phyloP scores from a whole-genome alignment of 2,113 vertebrate genomes.

The Lepus timidus region DNA sequence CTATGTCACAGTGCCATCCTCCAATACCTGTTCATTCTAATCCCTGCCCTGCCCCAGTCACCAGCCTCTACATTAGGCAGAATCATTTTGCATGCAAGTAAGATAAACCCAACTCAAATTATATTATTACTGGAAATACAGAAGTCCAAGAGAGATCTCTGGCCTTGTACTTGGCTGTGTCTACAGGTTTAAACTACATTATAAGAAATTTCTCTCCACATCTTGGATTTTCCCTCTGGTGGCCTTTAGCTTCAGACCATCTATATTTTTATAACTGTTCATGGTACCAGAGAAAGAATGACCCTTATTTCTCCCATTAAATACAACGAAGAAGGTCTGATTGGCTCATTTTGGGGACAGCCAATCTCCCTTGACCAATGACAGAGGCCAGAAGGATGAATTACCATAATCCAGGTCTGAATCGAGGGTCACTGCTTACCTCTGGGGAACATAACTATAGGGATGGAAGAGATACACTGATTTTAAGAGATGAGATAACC shows the following conservation, averaged over 20 bases:
- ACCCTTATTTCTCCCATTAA: not conserved
- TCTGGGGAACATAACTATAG: not conserved
- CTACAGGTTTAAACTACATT: not conserved
- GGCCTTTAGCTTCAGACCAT: not conserved
- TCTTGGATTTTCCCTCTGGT: not conserved
- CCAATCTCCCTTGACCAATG: not conserved
- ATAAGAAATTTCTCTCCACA: not conserved
- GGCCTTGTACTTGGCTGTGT: not conserved
- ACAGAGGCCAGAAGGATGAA: not conserved
- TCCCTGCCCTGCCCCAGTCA: not conserved
- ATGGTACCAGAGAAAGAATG: not conserved
- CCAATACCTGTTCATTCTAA: not conserved
- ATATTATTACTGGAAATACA: not conserved
- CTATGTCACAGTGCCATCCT: too few species aligned
- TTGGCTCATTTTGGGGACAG: not conserved
- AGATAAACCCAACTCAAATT: not conserved
- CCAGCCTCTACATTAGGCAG: not conserved
- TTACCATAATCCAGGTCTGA: not conserved
- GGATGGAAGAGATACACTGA: not conserved
- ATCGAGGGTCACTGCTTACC: not conserved
- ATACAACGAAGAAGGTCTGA: not conserved
- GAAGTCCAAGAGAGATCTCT: not conserved
- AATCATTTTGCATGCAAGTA: not conserved
- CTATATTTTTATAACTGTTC: conserved; percentile 25
- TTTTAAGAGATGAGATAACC: not conserved